These are phyloP conservation scores for Cisticola juncidis DNA, from an alignment of 2,113 vertebrate species.

Conservation along the genomic window DNA sequence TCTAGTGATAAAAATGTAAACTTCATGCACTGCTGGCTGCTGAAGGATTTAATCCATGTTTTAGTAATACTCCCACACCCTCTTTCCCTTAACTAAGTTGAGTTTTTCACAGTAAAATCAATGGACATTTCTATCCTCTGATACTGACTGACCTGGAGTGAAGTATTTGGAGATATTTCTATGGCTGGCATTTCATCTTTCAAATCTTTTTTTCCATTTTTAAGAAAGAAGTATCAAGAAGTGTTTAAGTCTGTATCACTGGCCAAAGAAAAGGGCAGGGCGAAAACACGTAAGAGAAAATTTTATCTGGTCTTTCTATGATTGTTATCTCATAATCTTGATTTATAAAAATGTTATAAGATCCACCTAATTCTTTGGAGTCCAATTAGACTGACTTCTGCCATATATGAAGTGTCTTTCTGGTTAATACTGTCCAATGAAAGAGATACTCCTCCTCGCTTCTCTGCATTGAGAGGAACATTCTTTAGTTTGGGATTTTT, in stretches of 20 bases:
- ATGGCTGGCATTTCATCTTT: not conserved
- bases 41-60: conserved; percentile 5
- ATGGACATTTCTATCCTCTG: not conserved
- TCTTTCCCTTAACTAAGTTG: not conserved
- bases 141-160: not conserved
- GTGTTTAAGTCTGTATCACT: not conserved
- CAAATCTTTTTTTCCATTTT: not conserved
- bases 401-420: not conserved
- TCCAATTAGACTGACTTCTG: not conserved
- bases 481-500: not conserved
- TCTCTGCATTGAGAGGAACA: not conserved
- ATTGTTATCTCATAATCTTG: not conserved
- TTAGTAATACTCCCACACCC: not conserved
- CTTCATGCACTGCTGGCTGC: not conserved
- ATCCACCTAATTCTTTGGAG: not conserved
- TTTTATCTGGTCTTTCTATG: not conserved
- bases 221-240: not conserved
- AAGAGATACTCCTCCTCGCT: not conserved
- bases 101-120: conserved; percentile 15
- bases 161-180: not conserved
- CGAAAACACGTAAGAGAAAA: not conserved
- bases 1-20: not conserved
- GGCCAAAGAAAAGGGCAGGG: not conserved
- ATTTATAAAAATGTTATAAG: not conserved
- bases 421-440: not conserved